Evolutionary conservation across 2,113 vertebrate species (phyloP), one percentile per base, ranked within the genome.

Genomic region (Cygnus atratus): DNA sequence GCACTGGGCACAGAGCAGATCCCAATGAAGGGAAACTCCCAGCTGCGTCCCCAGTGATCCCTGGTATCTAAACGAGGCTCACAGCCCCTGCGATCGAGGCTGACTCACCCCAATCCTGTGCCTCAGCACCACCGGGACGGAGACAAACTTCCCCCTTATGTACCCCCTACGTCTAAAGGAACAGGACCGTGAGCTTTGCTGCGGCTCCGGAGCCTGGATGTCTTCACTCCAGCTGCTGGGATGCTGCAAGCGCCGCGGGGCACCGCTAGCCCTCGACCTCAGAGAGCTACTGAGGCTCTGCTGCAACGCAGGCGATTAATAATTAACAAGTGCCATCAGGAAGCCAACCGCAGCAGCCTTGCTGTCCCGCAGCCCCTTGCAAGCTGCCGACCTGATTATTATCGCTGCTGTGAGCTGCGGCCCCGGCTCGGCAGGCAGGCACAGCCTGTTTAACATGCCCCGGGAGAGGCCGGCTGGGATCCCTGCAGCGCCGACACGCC

Each of bases 311-410:
- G 72, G 7, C 3, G 4, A 89, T 96, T 95, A 95, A 96, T 94
- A 84, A 95, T 94, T 95, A 94, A 94, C 83, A 43, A 91, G 66
- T 66, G 62, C 77, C 90, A 88, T 87, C 77, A 87, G 84, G 83
- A 92, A 68, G 68, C 52, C 83, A 88, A 81, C 12, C 92, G 75
- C 70, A 87, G 55, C 88, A 88, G 29, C 81, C 62, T 75, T 39
- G 62, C 58, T 62, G 80, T 81, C 80, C 81, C 1, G 0, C 24
- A 81, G 93, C 43, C 83, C 57, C 12, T 1, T 63, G 70, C 83
- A 72, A 93, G 73, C 62, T 84, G 86, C 61, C 95, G 88, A 94
- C 83, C 93, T 75, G 78, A 84, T 94, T 93, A 67, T 7, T 2
- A n/a, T 84, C 48, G 88, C 83, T 80, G 13, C 37, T 75, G 68